Conservation (phyloP, 2,113 vertebrate species). For the Puma concolor region DNA sequence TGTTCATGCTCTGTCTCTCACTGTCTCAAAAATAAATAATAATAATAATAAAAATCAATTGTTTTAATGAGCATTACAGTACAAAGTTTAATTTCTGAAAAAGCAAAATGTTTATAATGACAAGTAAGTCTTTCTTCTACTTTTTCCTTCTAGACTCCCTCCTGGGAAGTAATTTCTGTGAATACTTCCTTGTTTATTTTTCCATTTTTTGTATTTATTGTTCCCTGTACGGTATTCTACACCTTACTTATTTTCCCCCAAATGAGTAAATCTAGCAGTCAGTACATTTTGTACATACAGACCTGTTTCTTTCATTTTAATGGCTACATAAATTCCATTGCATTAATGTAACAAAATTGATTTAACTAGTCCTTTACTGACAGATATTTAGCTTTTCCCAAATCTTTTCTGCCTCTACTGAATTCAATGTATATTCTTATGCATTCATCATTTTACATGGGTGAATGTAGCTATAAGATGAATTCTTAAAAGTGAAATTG, state of each 20-base stretch:
- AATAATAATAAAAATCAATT: background rate
- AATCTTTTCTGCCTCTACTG: background rate
- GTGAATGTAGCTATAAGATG: background rate
- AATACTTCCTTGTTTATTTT: background rate
- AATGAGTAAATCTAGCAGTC: background rate
- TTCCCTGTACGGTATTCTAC: background rate
- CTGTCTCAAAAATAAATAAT: too few species aligned
- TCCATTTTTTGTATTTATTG: background rate
- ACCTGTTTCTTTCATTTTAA: background rate
- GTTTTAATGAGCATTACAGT: background rate
- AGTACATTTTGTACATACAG: background rate
- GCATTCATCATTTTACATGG: background rate
- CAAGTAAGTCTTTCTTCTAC: background rate
- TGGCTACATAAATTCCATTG: background rate
- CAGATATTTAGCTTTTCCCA: background rate
- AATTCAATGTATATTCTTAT: background rate
- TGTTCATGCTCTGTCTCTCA: too few species aligned
- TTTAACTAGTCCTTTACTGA: background rate
- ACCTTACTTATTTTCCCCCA: background rate
- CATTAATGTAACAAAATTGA: background rate
- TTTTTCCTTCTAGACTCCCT: background rate
- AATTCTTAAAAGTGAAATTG: conserved; percentile 4
- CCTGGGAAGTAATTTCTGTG: background rate
- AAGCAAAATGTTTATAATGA: background rate
- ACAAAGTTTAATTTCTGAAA: background rate